Evolutionary conservation across 2,888 invertebrate genomes (phyloP), one percentile per base, ranked within the genome.

Genomic region (Tenthredo amoena): DNA sequence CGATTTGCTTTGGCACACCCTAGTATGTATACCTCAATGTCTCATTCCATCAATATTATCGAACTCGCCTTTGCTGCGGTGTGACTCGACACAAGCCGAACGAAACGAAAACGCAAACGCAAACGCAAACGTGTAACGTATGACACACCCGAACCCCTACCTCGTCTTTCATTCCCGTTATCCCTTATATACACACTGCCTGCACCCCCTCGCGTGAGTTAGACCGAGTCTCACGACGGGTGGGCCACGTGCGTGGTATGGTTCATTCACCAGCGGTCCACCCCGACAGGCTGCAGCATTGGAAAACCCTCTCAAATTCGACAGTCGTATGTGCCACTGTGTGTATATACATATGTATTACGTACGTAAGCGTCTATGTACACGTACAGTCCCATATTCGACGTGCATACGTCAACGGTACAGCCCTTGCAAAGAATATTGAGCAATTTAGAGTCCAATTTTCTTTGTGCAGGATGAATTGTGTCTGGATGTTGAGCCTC

Each of bases 221-320:
- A 77, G 34, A 77, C 50, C 55, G 77, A 55, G 50, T 79, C 34
- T 37, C 31, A 55, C 79, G 79, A 79, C 79, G 79, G 77, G 79
- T 79, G 79, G 79, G 79, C 79, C 79, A 79, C 79, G 79, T 79
- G 79, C 79, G 79, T n/a, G 34, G 34, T 55, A 21, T 79, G 26
- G 79, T 79, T 79, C 79, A 79, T 79, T 79, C 79, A 79, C 79
- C 79, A 79, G 55, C 79, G 79, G 79, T 79, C 76, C 76, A 76
- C 76, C 76, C 47, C 31, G 40, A 10, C 76, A 76, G 47, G 2
- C 43, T 43, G 76, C 76, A 47, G 76, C 76, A 47, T 37, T 71
- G 43, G 76, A 21, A 76, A 76, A 47, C 76, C 76, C 76, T 76
- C 76, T 76, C 43, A 31, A 76, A 76, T 76, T 76, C 76, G 43